phyloP scores from a whole-genome alignment of 2,113 vertebrate genomes.

The Garra rufa region DNA sequence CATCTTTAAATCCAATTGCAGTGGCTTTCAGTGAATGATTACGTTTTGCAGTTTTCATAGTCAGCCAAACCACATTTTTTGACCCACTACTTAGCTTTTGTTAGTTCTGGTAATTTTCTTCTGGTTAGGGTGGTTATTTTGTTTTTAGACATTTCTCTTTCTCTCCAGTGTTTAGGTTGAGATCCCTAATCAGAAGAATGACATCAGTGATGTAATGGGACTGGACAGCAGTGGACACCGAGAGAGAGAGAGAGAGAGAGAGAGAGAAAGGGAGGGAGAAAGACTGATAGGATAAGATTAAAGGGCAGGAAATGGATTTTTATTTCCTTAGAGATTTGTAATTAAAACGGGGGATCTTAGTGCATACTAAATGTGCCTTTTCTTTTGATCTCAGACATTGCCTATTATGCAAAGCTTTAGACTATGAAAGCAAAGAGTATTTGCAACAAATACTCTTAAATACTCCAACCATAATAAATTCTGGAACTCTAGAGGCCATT shows the following conservation, averaged over 20 bases:
- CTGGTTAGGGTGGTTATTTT: background rate
- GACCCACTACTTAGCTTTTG: background rate
- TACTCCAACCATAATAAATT: background rate
- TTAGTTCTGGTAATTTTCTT: background rate
- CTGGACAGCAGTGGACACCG: background rate
- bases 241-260: no score
- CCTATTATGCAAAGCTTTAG: background rate
- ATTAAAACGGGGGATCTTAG: slow-evolving; percentile 45
- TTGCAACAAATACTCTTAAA: background rate
- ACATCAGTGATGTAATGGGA: background rate
- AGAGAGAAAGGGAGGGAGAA: slow-evolving; percentile 2
- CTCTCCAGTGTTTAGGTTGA: background rate
- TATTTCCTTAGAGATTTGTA: slow-evolving; percentile 47
- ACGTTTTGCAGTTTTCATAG: background rate
- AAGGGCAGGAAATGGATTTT: slow-evolving; percentile 55
- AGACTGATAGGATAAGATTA: slow-evolving; percentile 31
- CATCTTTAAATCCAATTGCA: slow-evolving; percentile 42
- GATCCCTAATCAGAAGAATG: background rate
- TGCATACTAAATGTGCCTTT: slow-evolving; percentile 24
- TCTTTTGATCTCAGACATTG: background rate
- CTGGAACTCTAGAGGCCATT: background rate
- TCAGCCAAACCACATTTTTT: background rate
- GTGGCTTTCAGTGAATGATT: background rate
- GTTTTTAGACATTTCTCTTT: background rate
- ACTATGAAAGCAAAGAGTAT: background rate